Evolutionary conservation across 2,797 vertebrate genomes (phyloP), one percentile per base, ranked within the genome.

Genomic region (Leontocebus nigricollis): DNA sequence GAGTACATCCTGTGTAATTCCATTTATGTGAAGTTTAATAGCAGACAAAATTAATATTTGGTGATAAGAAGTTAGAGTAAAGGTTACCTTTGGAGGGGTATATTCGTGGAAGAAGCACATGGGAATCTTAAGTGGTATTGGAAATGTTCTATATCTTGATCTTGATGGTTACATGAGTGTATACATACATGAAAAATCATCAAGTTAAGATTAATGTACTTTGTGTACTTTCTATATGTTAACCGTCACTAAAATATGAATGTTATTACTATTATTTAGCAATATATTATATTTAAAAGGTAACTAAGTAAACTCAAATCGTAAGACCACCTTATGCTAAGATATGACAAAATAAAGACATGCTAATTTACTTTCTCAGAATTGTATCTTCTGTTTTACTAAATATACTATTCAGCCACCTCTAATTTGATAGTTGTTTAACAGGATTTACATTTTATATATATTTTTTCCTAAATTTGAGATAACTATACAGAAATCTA

Each of bases 191-290:
- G 36, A 73, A 89, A 92, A 80, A 61, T 52, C 13, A 88, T 89
- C 75, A 52, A 80, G 1, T 73, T 88, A 82, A 83, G 36, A 83
- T 89, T 24, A 94, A 79, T 46, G 41, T 22, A 39, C 26, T 94
- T 94, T 90, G 36, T 88, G 15, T 70, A 41, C 67, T 50, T 91
- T 96, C 36, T 91, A 30, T 79, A 64, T 88, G 22, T 46, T 90
- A 97, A 79, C 39, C 81, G 77, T 96, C 46, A 84, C 52, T 95
- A 81, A 95, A 96, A 88, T 75, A 41, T 57, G 44, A 92, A 67
- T 33, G 41, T 84, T 15, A 85, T 52, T 76, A 76, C 41, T 80
- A 61, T 94, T 89, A 55, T 36, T 89, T 88, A 92, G 15, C 39
- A 87, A 39, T 76, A 61, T 93, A 72, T 77, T 14, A 48, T 91